A percentile compares a stretch with the other conserved stretches of the same genome.
These are phyloP conservation scores for Podarcis raffonei DNA, from an alignment of 2,113 vertebrate genomes.

Conservation along the genomic window DNA sequence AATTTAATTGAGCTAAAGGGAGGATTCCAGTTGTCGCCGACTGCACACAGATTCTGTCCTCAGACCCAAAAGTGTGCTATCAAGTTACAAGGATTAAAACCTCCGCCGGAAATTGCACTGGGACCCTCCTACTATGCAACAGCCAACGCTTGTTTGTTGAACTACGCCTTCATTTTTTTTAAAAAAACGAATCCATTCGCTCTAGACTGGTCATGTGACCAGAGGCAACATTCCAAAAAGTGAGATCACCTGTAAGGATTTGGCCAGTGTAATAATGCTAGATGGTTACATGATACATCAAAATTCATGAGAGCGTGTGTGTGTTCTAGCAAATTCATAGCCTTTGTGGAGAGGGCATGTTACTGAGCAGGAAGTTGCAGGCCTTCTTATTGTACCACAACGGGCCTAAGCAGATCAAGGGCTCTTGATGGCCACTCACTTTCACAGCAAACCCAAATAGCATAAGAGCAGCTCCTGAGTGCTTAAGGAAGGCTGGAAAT, in stretches of 20 bases:
- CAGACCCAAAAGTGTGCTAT: not conserved
- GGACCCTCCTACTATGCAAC: constrained; percentile 19
- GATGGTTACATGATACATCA: not conserved
- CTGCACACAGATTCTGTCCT: not conserved
- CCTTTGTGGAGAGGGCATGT: not conserved
- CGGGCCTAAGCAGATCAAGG: not conserved
- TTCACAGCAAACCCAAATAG: not conserved
- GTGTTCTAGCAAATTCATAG: not conserved
- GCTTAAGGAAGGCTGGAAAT: not conserved
- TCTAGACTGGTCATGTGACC: not conserved
- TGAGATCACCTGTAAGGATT: not conserved
- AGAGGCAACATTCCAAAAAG: not conserved
- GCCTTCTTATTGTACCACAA: not conserved
- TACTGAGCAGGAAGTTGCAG: not conserved
- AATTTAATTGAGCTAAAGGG: constrained; percentile 8
- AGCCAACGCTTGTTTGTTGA: not conserved
- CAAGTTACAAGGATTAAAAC: not conserved
- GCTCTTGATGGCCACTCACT: not conserved
- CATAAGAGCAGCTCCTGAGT: not conserved
- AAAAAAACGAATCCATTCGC: not conserved
- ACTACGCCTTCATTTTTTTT: not conserved
- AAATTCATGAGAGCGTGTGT: not conserved
- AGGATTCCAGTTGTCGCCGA: constrained; percentile 15
- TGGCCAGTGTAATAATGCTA: not conserved
- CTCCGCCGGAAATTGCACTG: not conserved